These are phyloP conservation scores for Theropithecus gelada DNA, from an alignment of 2,113 vertebrate species.

Conservation along the genomic window DNA sequence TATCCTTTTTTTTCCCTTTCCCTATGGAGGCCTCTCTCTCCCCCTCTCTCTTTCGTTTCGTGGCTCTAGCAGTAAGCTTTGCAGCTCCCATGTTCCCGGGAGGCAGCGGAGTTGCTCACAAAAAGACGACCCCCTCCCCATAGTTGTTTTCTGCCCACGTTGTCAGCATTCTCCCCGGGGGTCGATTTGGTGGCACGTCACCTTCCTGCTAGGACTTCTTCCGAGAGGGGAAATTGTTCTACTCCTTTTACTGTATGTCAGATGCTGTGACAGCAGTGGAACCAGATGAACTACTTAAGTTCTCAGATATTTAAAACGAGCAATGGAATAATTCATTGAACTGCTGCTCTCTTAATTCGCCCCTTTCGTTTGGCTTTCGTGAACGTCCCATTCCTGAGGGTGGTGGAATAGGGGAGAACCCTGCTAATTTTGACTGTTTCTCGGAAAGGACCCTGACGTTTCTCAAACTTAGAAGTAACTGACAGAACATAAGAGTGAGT, in stretches of 20 bases:
- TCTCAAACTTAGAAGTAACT: conserved; percentile 13
- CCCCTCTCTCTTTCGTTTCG: background rate
- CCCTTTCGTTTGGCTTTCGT: background rate
- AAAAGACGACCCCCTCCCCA: background rate
- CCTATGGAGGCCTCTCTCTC: background rate
- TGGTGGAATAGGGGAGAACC: background rate
- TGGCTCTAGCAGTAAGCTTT: background rate
- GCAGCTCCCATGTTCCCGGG: background rate
- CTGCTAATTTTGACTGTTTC: background rate
- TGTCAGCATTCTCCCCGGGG: background rate
- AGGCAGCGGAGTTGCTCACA: background rate
- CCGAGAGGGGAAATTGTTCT: background rate
- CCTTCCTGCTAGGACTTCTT: background rate
- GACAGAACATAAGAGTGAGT: background rate
- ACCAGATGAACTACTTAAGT: background rate
- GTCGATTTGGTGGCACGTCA: background rate
- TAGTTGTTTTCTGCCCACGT: background rate
- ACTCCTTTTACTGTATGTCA: background rate
- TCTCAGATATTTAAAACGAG: conserved; percentile 16
- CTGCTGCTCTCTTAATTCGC: background rate
- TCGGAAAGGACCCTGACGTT: background rate
- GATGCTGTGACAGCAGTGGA: conserved; percentile 1
- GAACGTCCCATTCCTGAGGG: background rate
- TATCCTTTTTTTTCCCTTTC: background rate
- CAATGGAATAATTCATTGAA: conserved; percentile 7